Evolutionary conservation across 2,797 vertebrate species (phyloP), one percentile per base, ranked within the genome.

Genomic region (Eutrigla gurnardus): DNA sequence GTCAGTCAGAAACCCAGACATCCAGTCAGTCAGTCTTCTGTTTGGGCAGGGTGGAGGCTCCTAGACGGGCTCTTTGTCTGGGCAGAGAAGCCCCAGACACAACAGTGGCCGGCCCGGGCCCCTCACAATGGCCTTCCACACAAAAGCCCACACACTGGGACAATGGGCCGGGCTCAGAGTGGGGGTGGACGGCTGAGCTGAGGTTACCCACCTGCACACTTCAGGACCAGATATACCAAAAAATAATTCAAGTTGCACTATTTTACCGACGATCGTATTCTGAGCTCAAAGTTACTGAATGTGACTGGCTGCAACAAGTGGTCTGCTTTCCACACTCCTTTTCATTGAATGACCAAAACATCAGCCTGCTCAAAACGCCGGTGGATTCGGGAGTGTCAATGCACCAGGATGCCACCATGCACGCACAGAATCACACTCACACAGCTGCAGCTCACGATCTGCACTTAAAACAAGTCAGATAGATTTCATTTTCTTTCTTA

Each of bases 401-500:
- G 61, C n/a, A 73, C 18, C 59, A 71, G 69, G 61, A 72, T 77
- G 58, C 50, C 37, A 63, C 15, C 50, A 67, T 32, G 49, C 25
- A 25, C 25, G 9, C 25, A 65, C 58, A 75, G 43, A 73, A 39
- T 54, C 12, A 7, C 40, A 42, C 45, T 45, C 25, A 25, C 58
- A 73, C 49, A 55, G 61, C 66, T 72, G 65, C 54, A 62, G 39
- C 46, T 64, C 61, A 77, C 3, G n/a, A 35, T n/a, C 49, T 46
- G 11, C 13, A 63, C 18, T 15, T 63, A 80, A 76, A 82, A 77
- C 57, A 80, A 77, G 17, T 63, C 65, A 18, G 17, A 75, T 83
- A 78, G 77, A 89, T 92, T 91, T 77, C 78, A 94, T 94, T 95
- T 91, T 95, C 91, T 95, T 93, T 96, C 97, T 97, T 97, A 96